These are phyloP conservation scores for Pantherophis alleghaniensis DNA, from an alignment of 2,797 vertebrate species.

Conservation along the genomic window DNA sequence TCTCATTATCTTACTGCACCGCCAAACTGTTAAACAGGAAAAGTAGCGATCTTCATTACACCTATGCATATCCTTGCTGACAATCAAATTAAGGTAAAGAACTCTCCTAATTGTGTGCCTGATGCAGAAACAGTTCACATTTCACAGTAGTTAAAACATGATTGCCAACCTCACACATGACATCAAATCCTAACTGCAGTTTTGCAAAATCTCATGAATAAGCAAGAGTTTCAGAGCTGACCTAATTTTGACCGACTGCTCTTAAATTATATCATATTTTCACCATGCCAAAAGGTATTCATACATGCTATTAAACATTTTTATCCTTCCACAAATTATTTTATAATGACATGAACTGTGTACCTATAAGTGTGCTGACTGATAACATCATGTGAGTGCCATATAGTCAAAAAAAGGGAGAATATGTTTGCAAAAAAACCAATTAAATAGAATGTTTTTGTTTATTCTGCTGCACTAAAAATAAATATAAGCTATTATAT, in stretches of 20 bases:
- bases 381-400: background rate
- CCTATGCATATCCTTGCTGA: constrained; percentile 27
- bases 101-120: constrained; percentile 29
- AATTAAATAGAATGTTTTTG: background rate
- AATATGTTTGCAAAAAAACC: background rate
- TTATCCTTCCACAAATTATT: background rate
- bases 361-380: background rate
- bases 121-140: constrained; percentile 43
- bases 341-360: background rate
- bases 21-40: constrained; percentile 10
- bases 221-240: constrained; percentile 13
- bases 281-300: background rate
- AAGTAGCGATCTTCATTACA: constrained; percentile 21
- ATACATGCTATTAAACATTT: background rate
- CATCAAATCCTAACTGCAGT: constrained; percentile 7
- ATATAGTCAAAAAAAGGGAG: background rate
- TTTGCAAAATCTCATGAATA: constrained; percentile 25
- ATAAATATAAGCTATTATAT: background rate
- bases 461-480: background rate
- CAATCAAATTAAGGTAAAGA: constrained; percentile 47
- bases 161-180: background rate
- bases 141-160: constrained; percentile 31
- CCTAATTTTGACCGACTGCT: constrained; percentile 12
- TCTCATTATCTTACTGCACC: background rate
- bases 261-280: constrained; percentile 3